phyloP scores from a whole-genome alignment of 1,140 invertebrate species.

The Zaprionus tsacasi region DNA sequence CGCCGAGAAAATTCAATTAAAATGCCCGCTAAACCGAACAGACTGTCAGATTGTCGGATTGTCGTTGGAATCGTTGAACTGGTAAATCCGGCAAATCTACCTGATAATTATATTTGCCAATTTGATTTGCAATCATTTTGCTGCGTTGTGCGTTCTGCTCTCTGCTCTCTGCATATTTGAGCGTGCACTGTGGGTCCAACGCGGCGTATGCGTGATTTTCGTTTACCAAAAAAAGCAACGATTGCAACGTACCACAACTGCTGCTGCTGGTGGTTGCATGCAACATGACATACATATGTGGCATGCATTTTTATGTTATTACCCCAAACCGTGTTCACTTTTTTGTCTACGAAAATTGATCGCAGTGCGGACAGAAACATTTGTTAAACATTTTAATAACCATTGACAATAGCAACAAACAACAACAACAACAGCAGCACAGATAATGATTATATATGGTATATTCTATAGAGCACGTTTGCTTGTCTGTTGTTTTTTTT shows the following conservation, averaged over 20 bases:
- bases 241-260: no score
- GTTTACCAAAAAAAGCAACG: conserved; percentile 13
- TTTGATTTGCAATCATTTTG: conserved; percentile 62
- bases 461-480: neutral
- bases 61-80: conserved; percentile 13
- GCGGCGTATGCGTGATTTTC: conserved; percentile 67
- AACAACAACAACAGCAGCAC: conserved; percentile 34
- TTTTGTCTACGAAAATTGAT: conserved; percentile 54
- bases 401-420: conserved; percentile 59
- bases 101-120: conserved; percentile 73
- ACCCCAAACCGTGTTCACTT: conserved; percentile 37
- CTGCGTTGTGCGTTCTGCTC: conserved; percentile 12
- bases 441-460: conserved; percentile 29
- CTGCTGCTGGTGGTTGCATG: conserved; percentile 19
- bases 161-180: conserved; percentile 42
- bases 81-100: conserved; percentile 50
- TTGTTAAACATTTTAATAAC: conserved; percentile 79
- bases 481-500: neutral
- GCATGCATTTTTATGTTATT: conserved; percentile 72
- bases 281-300: conserved; percentile 70
- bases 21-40: conserved; percentile 33
- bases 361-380: conserved; percentile 62
- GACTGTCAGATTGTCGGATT: neutral
- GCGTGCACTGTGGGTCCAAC: conserved; percentile 58
- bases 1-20: conserved; percentile 56